Evolutionary conservation across 2,888 invertebrate species (phyloP).

Genomic region (Callinectes sapidus): DNA sequence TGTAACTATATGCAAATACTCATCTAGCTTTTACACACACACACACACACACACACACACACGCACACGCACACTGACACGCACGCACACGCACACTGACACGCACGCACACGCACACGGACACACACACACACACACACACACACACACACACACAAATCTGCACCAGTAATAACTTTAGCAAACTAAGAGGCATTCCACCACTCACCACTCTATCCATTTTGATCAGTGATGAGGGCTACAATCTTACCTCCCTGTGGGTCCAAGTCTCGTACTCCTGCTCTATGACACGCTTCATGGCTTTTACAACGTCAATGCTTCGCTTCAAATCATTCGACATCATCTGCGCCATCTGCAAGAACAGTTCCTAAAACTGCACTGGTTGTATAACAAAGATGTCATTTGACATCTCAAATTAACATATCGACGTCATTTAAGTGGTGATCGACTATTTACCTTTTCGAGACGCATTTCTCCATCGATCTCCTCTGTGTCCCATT

Average conservation of each 20-base stretch:
- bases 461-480: not conserved
- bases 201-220: not conserved
- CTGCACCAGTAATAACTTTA: too few relatives aligned
- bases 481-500: not conserved
- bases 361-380: not conserved
- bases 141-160: too few relatives aligned
- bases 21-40: too few relatives aligned
- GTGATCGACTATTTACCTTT: not conserved
- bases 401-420: not conserved
- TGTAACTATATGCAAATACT: too few relatives aligned
- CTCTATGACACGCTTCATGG: not conserved
- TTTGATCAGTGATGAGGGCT: not conserved
- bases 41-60: too few relatives aligned
- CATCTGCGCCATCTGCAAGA: not conserved
- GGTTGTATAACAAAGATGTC: not conserved
- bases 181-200: too few relatives aligned
- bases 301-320: not conserved
- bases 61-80: too few relatives aligned
- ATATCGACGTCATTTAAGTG: not conserved
- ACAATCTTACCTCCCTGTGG: too few relatives aligned
- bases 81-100: too few relatives aligned
- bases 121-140: too few relatives aligned
- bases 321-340: not conserved
- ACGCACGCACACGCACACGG: too few relatives aligned
- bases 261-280: constrained; percentile 23